Base-by-base conservation (phyloP, 2,797 vertebrate species). In the Oreochromis grahami region DNA sequence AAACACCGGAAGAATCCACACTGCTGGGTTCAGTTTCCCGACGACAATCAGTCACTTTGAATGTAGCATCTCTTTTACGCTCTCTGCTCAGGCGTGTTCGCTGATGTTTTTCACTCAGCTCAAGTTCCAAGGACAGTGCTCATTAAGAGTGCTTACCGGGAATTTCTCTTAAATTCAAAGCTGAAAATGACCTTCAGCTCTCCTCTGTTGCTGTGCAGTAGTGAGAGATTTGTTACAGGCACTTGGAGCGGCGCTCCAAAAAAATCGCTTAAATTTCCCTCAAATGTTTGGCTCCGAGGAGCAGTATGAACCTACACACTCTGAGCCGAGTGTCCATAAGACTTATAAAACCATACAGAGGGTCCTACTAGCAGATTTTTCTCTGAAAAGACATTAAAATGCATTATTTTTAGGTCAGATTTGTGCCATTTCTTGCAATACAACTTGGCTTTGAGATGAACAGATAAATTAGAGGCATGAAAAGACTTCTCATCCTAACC, bases 141-240 rank as follows among this genome's bases (percentile, higher is more conserved):
- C 91, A 89, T 93, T 94, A 93, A 78, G 60, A 81, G 84, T 83
- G 82, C 87, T 89, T 85, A 88, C 56, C n/a, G 36, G 56, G 65
- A 87, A 76, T 87, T 94, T 88, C 85, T 86, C 84, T 94, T 82
- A 50, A 86, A 93, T 86, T 89, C 79, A 48, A 55, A 17, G 87
- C 60, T 76, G 38, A 85, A 85, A 80, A 91, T 92, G 94, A 95
- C 92, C 89, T 93, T 92, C 88, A 86, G 83, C 76, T 87, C 82
- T 85, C 78, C 78, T 85, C 76, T 76, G 84, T 82, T 24, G 65
- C 81, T 14, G 65, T 80, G 85, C 76, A 51, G 74, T 78, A 21
- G n/a, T 7, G 24, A 63, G 41, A 77, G 76, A 85, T 90, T 76
- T 48, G 89, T 82, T 68, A n/a, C 70, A 83, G 80, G 65, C 77